These are phyloP conservation scores for Parascotia fuliginaria DNA, from an alignment of 2,888 invertebrate species.

Conservation along the genomic window DNA sequence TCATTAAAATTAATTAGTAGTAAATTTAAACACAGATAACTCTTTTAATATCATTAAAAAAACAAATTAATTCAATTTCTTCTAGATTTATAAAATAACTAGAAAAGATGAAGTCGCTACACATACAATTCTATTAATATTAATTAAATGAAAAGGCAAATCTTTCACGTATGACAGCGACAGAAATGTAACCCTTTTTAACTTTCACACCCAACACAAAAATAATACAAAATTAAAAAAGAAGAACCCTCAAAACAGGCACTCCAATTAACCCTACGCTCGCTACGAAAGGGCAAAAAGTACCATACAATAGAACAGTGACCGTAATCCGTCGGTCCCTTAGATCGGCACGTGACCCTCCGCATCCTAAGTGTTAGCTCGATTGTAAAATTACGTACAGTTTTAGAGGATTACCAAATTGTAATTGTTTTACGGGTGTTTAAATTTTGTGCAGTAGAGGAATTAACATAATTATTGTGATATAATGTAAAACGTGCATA, in stretches of 20 bases:
- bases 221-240: constrained; percentile 34
- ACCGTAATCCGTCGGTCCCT: constrained; percentile 60
- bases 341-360: constrained; percentile 48
- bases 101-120: no score
- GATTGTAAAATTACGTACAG: constrained; percentile 46
- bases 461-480: constrained; percentile 9
- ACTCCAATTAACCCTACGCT: constrained; percentile 51
- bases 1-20: no score
- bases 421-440: constrained; percentile 42
- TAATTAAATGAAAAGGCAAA: background rate
- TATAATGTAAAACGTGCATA: no score
- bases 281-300: constrained; percentile 51
- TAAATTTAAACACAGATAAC: no score
- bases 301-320: constrained; percentile 58
- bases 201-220: constrained; percentile 13
- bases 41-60: no score
- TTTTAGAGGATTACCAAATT: constrained; percentile 46
- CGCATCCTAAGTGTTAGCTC: constrained; percentile 39
- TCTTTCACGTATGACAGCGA: constrained; percentile 4
- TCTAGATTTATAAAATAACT: no score
- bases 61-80: no score
- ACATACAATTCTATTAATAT: no score
- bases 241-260: constrained; percentile 36
- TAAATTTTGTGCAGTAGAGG: constrained; percentile 20
- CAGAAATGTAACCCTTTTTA: constrained; percentile 7